Evolutionary conservation across 2,113 vertebrate species (phyloP).

Genomic region (Platanista minor): DNA sequence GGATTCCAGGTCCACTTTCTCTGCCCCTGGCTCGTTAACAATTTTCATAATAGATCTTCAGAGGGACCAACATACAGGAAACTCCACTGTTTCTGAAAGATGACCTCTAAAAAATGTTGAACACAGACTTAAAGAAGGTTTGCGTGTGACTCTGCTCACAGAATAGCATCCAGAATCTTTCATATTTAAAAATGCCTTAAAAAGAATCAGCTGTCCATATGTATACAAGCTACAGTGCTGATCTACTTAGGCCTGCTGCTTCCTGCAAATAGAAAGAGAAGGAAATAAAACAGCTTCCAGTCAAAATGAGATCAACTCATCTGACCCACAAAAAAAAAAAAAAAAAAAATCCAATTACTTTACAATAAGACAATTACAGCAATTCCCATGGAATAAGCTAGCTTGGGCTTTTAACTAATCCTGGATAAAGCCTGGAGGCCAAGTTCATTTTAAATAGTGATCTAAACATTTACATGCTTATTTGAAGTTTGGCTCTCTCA

Average conservation of each 20-base stretch:
- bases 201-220: background rate
- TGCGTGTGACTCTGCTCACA: background rate
- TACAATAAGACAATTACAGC: slow-evolving; percentile 58
- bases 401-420: slow-evolving; percentile 20
- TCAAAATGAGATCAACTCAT: slow-evolving; percentile 67
- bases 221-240: background rate
- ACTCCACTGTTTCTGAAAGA: background rate
- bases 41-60: slow-evolving; percentile 23
- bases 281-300: slow-evolving; percentile 15
- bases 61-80: background rate
- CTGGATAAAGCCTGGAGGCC: background rate
- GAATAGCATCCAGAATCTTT: background rate
- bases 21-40: background rate
- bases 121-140: background rate
- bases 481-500: slow-evolving; percentile 4
- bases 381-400: slow-evolving; percentile 54
- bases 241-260: background rate
- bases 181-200: background rate
- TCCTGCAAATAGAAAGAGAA: slow-evolving; percentile 20
- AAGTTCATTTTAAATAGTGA: background rate
- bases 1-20: background rate
- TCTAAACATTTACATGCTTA: background rate
- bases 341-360: slow-evolving; percentile 70
- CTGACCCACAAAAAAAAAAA: slow-evolving; percentile 55
- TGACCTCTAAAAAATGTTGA: background rate